Evolutionary conservation across 2,888 invertebrate species (phyloP).

Genomic region (Morpho helenor): DNA sequence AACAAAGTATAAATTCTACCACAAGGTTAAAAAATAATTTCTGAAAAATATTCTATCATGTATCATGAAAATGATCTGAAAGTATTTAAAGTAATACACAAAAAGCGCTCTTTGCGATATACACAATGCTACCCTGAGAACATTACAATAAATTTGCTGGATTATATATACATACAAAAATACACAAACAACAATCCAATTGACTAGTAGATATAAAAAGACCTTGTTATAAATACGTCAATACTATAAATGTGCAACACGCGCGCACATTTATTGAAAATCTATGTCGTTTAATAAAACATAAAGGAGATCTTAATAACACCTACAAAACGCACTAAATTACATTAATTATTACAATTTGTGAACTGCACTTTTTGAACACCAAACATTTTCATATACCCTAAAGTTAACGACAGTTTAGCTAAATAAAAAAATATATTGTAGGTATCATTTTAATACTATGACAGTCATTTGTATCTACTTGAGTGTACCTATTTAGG

Average conservation of each 20-base stretch:
- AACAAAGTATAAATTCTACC: too few relatives aligned
- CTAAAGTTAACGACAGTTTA: slow-evolving; percentile 70
- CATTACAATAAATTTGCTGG: too few relatives aligned
- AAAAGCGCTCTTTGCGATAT: too few relatives aligned
- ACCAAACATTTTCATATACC: slow-evolving; percentile 63
- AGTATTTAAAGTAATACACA: too few relatives aligned
- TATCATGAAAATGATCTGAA: too few relatives aligned
- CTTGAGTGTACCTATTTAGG: slow-evolving; percentile 51
- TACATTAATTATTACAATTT: slow-evolving; percentile 51
- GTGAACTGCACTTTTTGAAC: slow-evolving; percentile 66
- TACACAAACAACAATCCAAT: too few relatives aligned
- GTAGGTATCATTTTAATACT: slow-evolving; percentile 51
- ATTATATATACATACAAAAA: too few relatives aligned
- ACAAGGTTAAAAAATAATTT: too few relatives aligned
- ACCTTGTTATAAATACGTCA: neutral
- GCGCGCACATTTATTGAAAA: slow-evolving; percentile 6
- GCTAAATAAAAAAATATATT: slow-evolving; percentile 74
- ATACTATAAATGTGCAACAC: slow-evolving; percentile 5
- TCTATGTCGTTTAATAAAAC: slow-evolving; percentile 7
- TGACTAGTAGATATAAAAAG: too few relatives aligned
- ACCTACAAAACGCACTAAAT: slow-evolving; percentile 49
- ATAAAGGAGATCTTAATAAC: slow-evolving; percentile 39
- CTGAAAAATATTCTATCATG: too few relatives aligned
- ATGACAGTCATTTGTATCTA: slow-evolving; percentile 67
- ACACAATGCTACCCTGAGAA: too few relatives aligned